Evolutionary conservation across 2,797 vertebrate genomes (phyloP), one percentile per base, ranked within the genome.

Genomic region (Staurois parvus): DNA sequence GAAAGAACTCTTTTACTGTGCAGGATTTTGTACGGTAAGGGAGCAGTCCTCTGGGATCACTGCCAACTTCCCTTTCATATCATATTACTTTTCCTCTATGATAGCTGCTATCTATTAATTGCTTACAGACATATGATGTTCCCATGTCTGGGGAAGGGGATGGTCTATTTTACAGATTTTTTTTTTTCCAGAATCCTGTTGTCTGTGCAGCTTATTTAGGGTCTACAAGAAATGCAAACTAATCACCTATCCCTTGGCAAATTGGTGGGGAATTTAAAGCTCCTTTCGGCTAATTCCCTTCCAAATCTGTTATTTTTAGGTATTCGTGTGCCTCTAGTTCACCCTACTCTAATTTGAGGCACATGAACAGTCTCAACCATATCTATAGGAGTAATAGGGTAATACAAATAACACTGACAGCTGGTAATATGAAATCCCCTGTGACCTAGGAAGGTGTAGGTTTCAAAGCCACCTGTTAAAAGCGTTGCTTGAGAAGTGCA

Each of bases 351-450:
- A 89, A 91, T 90, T 90, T 85, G 66, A 88, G 85, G 86, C 86
- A 85, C 74, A 87, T 88, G 84, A 88, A 87, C 88, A 81, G 86
- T 76, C 88, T 88, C 89, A 9, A 45, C 84, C 82, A 1, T 0
- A 88, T 87, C 88, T 81, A 86, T 87, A 88, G 8, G 48, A 0
- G 1, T 62, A 24, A n/a, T n/a, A 4, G 45, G 6, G 88, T 88
- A 72, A 73, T 26, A 66, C 24, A 29, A 84, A 26, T 28, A 77
- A 28, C 21, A 79, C 84, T 84, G 95, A 95, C 96, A 96, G 96
- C 94, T 95, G 95, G 94, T 89, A 82, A 87, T 86, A 92, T 92
- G 92, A 89, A 94, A 92, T 89, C 92, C 88, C 86, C 29, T 88
- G 85, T 64, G 91, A 89, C 90, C 90, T 90, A 89, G 90, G 91